Conservation (phyloP, 2,113 vertebrate genomes). For the Tetrao urogallus region DNA sequence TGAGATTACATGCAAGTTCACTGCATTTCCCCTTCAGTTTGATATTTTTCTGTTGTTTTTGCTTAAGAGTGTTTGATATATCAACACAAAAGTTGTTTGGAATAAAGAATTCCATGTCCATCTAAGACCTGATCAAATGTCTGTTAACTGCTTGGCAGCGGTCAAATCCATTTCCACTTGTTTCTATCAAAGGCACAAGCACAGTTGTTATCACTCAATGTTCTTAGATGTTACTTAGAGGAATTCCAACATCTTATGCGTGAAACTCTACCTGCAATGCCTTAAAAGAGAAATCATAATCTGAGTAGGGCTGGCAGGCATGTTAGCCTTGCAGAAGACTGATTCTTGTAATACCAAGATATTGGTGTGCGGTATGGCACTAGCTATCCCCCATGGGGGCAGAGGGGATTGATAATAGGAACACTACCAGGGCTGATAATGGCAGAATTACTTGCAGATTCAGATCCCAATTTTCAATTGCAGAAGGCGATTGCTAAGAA, state of each 20-base stretch:
- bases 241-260: not conserved
- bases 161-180: not conserved
- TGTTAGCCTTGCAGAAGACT: not conserved
- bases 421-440: rapidly evolving
- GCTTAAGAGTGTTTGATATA: not conserved
- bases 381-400: not conserved
- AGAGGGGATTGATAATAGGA: not conserved
- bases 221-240: not conserved
- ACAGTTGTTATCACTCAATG: rapidly evolving
- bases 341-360: not conserved
- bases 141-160: not conserved
- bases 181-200: not conserved
- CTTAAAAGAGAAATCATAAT: not conserved
- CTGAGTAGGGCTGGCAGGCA: not conserved
- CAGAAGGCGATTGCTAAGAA: rapidly evolving
- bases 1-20: rapidly evolving
- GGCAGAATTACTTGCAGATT: not conserved
- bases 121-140: not conserved
- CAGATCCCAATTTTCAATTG: not conserved
- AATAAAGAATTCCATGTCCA: not conserved
- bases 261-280: not conserved
- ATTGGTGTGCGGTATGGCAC: not conserved
- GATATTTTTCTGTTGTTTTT: not conserved
- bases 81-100: not conserved
- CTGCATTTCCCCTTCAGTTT: not conserved